Evolutionary conservation across 2,888 invertebrate genomes (phyloP).

Genomic region (Zele albiditarsus): DNA sequence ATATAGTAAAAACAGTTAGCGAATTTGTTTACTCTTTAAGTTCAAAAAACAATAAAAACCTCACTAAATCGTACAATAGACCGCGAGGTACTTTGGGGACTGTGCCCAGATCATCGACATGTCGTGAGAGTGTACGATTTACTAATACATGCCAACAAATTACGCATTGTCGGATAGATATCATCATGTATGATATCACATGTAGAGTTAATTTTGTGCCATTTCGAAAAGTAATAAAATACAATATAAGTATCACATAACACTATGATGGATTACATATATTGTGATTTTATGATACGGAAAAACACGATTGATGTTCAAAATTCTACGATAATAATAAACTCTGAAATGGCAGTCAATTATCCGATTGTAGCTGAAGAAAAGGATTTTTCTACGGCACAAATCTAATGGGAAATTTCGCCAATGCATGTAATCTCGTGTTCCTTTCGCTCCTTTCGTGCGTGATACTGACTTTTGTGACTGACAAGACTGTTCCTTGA

Average conservation of each 20-base stretch:
- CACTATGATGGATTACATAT: background rate
- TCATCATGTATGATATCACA: background rate
- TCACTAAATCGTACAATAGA: too few species aligned
- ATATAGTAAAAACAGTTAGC: too few species aligned
- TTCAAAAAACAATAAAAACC: too few species aligned
- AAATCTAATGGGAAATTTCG: constrained; percentile 58
- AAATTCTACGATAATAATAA: too few species aligned
- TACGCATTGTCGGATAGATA: background rate
- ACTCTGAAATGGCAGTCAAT: too few species aligned
- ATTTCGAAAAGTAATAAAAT: background rate
- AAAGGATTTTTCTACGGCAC: background rate
- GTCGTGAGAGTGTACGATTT: too few species aligned
- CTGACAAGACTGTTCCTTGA: constrained; percentile 74
- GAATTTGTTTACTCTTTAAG: too few species aligned
- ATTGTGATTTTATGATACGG: background rate
- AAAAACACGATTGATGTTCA: background rate
- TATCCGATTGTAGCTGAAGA: too few species aligned
- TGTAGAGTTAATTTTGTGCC: background rate
- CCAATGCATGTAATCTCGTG: constrained; percentile 56
- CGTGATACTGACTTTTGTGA: constrained; percentile 74
- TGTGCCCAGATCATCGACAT: too few species aligned
- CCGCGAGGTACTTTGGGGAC: too few species aligned
- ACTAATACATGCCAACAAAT: too few species aligned
- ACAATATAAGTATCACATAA: background rate
- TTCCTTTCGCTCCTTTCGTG: constrained; percentile 65